phyloP scores from a whole-genome alignment of 2,888 invertebrate genomes.

The Cantharis rufa region DNA sequence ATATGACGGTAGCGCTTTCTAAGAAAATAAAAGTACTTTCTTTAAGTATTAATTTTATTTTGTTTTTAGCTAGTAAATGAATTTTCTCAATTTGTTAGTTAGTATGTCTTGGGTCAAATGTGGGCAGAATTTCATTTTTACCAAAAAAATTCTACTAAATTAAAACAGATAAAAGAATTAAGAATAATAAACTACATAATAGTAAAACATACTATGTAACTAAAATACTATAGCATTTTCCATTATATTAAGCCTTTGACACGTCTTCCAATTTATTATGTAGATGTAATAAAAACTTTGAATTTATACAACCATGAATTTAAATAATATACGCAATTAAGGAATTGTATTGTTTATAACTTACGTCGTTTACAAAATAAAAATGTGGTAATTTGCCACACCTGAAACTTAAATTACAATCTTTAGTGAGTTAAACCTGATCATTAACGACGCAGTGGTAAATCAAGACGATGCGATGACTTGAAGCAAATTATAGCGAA shows the following conservation, averaged over 20 bases:
- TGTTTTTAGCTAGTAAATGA: too few species aligned
- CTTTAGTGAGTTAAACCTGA: neutral
- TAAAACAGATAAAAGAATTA: too few species aligned
- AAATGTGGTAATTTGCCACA: slow-evolving; percentile 1
- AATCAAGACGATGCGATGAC: neutral
- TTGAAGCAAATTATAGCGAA: neutral
- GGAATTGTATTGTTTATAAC: neutral
- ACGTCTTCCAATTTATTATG: neutral
- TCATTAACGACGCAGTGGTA: neutral
- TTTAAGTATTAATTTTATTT: too few species aligned
- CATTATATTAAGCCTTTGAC: neutral
- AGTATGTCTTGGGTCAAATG: too few species aligned
- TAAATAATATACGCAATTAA: neutral
- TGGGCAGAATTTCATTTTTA: too few species aligned
- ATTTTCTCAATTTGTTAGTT: too few species aligned
- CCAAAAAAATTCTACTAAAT: too few species aligned
- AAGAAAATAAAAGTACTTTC: too few species aligned
- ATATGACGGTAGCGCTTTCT: too few species aligned
- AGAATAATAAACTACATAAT: too few species aligned
- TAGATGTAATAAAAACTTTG: neutral
- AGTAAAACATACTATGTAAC: too few species aligned
- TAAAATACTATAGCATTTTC: neutral
- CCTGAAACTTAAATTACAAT: neutral
- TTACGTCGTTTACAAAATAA: neutral
- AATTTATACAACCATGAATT: neutral